Base-by-base conservation (phyloP, 2,113 vertebrate species). In the Plectropomus leopardus region DNA sequence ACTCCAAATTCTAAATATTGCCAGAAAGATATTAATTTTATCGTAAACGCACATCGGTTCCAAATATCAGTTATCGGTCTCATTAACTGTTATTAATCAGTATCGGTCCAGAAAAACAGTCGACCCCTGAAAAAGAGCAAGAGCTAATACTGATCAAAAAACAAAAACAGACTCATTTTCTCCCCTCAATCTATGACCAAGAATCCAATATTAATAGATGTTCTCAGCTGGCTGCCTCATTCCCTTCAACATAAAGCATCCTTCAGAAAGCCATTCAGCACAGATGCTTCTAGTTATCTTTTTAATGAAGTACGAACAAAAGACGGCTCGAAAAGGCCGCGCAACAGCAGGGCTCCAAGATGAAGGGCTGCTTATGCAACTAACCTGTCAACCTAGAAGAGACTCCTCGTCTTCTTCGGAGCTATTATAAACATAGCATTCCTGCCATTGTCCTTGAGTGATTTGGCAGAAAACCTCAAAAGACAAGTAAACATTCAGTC, bases 221-320 rank as follows among this genome's bases (percentile, higher is more conserved):
- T 30, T 50, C 30, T 26, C 51, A 23, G 66, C 44, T 40, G 19
- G 65, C 74, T 13, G 54, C 30, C 28, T 17, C 40, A 77, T 61
- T 45, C 28, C n/a, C 8, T 75, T 58, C 36, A 76, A 68, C 82
- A 30, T 67, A 26, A 34, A 50, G 51, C 66, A 53, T 66, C 69
- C 47, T n/a, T 57, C 51, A 84, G 71, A 84, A 65, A 67, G 54
- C 23, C 48, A n/a, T 80, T 70, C 14, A 50, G 63, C 80, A 74
- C 88, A 89, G 72, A 89, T 92, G 88, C 83, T 91, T 85, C 71
- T 80, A 45, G 55, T 92, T 91, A 86, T 80, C 75, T 47, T 59
- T 91, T 88, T 86, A 87, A 89, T 87, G 71, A 91, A 80, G 74
- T 70, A 90, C 78, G 54, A 55, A 76, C 69, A 79, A 72, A n/a